A percentile compares a stretch with the other conserved stretches of the same genome.
Conservation (phyloP, 2,888 invertebrate genomes). For the Allophyes oxyacanthae region DNA sequence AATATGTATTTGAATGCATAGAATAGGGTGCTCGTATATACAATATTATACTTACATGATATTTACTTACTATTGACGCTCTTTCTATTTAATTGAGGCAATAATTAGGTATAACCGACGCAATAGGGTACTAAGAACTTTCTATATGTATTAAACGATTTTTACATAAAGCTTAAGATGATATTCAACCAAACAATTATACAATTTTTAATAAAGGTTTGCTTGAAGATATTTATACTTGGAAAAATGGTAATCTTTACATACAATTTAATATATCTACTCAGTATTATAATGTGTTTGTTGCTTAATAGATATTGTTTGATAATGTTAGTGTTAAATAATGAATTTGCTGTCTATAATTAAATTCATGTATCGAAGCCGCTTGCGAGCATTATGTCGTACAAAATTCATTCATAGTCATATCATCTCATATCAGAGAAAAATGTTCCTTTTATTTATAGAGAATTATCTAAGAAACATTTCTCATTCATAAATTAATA, state of each 20-base stretch:
- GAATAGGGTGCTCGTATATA: conserved; percentile 67
- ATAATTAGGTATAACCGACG: conserved; percentile 74
- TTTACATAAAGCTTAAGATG: conserved; percentile 74
- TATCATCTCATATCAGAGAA: conserved; percentile 84
- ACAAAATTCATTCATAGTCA: conserved; percentile 85
- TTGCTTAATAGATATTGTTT: conserved; percentile 57
- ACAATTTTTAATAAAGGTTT: conserved; percentile 64
- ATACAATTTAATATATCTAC: conserved; percentile 55
- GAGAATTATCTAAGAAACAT: conserved; percentile 44
- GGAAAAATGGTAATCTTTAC: conserved; percentile 59
- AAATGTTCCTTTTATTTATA: conserved; percentile 58
- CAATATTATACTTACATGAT: conserved; percentile 59
- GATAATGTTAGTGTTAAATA: conserved; percentile 44
- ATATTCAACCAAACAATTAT: conserved; percentile 65
- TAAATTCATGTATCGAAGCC: conserved; percentile 33
- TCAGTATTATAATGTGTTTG: conserved; percentile 67
- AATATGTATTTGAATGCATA: conserved; percentile 56
- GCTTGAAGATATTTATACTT: conserved; percentile 70
- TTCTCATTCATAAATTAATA: conserved; percentile 33
- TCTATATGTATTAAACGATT: conserved; percentile 67
- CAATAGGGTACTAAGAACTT: conserved; percentile 71
- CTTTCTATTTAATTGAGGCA: conserved; percentile 75
- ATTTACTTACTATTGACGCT: conserved; percentile 64
- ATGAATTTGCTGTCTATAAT: conserved; percentile 51
- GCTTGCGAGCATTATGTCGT: conserved; percentile 69